Evolutionary conservation across 2,113 vertebrate genomes (phyloP).

Genomic region (Cheilinus undulatus): DNA sequence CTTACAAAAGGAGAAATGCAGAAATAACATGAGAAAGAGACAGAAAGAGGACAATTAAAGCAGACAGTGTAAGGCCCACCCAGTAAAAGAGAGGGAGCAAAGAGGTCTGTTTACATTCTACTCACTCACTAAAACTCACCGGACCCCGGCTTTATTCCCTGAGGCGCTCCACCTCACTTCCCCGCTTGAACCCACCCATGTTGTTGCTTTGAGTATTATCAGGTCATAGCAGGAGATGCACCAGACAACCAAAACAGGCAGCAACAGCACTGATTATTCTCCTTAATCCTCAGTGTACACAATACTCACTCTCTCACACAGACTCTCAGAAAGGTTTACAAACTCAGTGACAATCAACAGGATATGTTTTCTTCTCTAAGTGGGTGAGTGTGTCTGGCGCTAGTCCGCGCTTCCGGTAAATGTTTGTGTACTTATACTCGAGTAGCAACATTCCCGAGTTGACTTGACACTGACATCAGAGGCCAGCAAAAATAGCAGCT

Average conservation of each 20-base stretch:
- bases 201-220: constrained; percentile 3
- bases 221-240: constrained; percentile 26
- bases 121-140: constrained; percentile 52
- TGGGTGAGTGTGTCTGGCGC: constrained; percentile 56
- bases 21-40: not conserved
- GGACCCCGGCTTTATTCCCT: constrained; percentile 49
- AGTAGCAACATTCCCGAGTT: constrained; percentile 26
- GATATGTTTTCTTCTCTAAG: constrained; percentile 54
- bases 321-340: constrained; percentile 1
- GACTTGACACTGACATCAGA: constrained; percentile 31
- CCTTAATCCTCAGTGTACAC: constrained; percentile 1
- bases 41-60: constrained; percentile 3
- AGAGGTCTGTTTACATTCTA: constrained; percentile 71
- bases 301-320: not conserved
- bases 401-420: constrained; percentile 41
- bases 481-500: constrained; percentile 28
- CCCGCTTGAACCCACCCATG: constrained; percentile 20
- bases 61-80: constrained; percentile 40
- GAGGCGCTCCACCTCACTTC: constrained; percentile 29
- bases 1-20: no score
- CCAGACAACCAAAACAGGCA: constrained; percentile 20
- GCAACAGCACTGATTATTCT: constrained; percentile 24
- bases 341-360: constrained; percentile 46
- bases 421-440: constrained; percentile 26
- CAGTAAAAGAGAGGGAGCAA: constrained; percentile 14